phyloP scores from a whole-genome alignment of 2,888 invertebrate species.

The Catocala sponsa region DNA sequence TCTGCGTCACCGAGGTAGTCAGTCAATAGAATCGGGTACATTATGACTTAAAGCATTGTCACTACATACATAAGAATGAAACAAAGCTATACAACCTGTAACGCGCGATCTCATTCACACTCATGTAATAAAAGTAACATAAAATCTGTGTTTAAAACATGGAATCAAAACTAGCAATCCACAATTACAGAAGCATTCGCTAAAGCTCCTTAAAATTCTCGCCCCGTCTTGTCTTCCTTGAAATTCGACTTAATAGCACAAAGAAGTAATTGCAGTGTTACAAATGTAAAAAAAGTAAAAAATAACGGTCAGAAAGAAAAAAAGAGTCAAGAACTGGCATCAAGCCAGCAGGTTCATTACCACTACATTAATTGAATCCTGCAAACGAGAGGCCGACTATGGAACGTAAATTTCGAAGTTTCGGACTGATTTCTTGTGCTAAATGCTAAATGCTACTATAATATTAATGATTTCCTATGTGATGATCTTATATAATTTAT shows the following conservation, averaged over 20 bases:
- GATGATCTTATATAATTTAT: no score
- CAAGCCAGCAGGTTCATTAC: conserved; percentile 50
- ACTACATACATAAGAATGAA: no score
- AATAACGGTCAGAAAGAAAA: conserved; percentile 25
- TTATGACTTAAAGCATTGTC: no score
- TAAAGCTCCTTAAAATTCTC: conserved; percentile 33
- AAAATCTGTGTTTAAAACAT: background rate
- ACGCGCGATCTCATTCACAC: no score
- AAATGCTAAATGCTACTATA: no score
- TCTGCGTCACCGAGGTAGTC: no score
- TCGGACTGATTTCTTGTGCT: no score
- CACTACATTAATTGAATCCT: conserved; percentile 55
- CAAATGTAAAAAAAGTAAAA: conserved; percentile 32
- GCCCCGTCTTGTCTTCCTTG: conserved; percentile 20
- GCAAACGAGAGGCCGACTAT: conserved; percentile 29
- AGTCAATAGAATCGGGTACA: no score
- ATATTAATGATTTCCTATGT: no score
- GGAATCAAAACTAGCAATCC: background rate
- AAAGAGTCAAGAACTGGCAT: conserved; percentile 44
- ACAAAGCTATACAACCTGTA: no score
- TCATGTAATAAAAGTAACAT: background rate
- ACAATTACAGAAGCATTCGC: background rate
- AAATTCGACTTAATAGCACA: conserved; percentile 42
- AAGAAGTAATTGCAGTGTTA: conserved; percentile 40
- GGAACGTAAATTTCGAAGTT: no score